These are phyloP conservation scores for Lamproptera curius DNA, from an alignment of 2,888 invertebrate species.

Conservation along the genomic window DNA sequence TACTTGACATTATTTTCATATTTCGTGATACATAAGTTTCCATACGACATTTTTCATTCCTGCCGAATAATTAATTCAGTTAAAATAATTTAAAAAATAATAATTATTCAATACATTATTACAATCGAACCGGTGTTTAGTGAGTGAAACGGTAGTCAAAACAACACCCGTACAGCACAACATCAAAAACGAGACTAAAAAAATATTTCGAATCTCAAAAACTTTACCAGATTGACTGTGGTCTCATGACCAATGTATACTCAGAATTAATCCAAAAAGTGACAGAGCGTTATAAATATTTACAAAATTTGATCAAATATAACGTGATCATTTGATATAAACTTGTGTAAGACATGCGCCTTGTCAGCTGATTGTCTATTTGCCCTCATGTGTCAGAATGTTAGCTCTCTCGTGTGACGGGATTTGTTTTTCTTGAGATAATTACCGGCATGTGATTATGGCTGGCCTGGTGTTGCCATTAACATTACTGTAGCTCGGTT, in stretches of 20 bases:
- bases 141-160: too few relatives aligned
- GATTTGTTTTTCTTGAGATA: constrained; percentile 10
- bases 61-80: too few relatives aligned
- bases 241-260: neutral
- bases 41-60: too few relatives aligned
- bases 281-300: constrained; percentile 7
- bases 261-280: constrained; percentile 8
- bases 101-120: too few relatives aligned
- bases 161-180: too few relatives aligned
- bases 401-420: constrained; percentile 21
- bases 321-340: constrained; percentile 6
- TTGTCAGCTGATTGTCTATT: constrained; percentile 14
- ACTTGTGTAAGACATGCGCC: neutral
- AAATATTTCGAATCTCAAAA: neutral
- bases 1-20: too few relatives aligned
- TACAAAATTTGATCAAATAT: constrained; percentile 6
- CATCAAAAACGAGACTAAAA: too few relatives aligned
- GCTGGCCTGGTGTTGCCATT: constrained; percentile 16
- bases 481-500: constrained; percentile 32
- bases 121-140: too few relatives aligned
- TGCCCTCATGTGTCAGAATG: too few relatives aligned
- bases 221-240: neutral
- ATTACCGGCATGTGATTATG: constrained; percentile 17
- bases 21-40: too few relatives aligned
- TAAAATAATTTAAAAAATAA: too few relatives aligned